A percentile compares a stretch with the other conserved stretches of the same genome.
These are phyloP conservation scores for Tribolium castaneum DNA, from an alignment of 1,140 invertebrate species.

Conservation along the genomic window DNA sequence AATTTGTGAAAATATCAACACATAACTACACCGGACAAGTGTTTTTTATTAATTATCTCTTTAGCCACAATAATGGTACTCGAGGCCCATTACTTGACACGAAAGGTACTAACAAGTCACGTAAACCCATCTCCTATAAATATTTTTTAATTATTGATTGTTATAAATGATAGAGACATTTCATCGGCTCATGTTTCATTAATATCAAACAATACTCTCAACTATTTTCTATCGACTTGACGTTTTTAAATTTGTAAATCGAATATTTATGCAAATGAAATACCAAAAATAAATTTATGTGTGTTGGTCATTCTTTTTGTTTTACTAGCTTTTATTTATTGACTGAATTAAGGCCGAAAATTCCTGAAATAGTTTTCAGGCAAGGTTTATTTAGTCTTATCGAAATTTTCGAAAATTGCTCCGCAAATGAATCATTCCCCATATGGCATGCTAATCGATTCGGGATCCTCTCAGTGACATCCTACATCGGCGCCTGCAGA, in stretches of 20 bases:
- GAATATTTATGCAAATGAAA: conserved; percentile 25
- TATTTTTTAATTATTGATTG: not conserved
- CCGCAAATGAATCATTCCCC: not conserved
- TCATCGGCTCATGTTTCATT: not conserved
- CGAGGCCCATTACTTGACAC: not conserved
- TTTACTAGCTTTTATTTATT: conserved; percentile 6
- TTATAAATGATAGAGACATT: not conserved
- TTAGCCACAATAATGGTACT: not conserved
- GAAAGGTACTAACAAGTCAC: not conserved
- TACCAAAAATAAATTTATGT: conserved; percentile 25
- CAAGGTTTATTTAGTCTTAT: not conserved
- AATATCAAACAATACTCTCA: conserved; percentile 16
- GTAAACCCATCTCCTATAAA: not conserved
- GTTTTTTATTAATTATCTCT: not conserved
- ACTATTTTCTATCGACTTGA: conserved; percentile 1
- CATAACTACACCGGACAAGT: not conserved
- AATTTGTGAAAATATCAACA: not conserved
- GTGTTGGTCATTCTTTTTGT: not conserved
- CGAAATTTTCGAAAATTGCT: not conserved
- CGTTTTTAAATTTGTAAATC: conserved; percentile 17
- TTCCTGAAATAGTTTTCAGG: not conserved
- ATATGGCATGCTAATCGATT: conserved; percentile 45
- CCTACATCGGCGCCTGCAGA: conserved; percentile 46
- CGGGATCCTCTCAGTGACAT: conserved; percentile 36
- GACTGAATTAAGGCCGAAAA: not conserved